Conservation (phyloP, 1,140 invertebrate genomes). For the Cydia amplana region DNA sequence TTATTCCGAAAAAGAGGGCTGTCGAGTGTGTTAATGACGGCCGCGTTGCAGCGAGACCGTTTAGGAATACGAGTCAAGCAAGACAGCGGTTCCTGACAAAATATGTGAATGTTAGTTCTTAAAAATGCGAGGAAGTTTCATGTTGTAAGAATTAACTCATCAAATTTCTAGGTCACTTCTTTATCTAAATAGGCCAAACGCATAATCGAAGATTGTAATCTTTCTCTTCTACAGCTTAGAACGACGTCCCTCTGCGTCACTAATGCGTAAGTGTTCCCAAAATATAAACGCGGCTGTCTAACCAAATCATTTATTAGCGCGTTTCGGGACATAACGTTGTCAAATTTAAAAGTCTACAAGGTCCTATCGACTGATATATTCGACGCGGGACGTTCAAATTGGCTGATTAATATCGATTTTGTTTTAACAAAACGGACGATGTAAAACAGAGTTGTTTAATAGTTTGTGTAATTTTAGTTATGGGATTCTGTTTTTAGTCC, state of each 20-base stretch:
- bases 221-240: background rate
- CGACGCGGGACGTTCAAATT: background rate
- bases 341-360: background rate
- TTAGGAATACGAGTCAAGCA: too few relatives aligned
- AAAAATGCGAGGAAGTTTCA: too few relatives aligned
- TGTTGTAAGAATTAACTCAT: too few relatives aligned
- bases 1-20: too few relatives aligned
- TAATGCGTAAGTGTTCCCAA: conserved; percentile 45
- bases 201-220: background rate
- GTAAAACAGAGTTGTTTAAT: conserved; percentile 13
- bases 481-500: background rate
- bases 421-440: conserved; percentile 16
- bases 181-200: background rate
- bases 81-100: too few relatives aligned
- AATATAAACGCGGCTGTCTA: conserved; percentile 60
- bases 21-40: too few relatives aligned
- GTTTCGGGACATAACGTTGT: conserved; percentile 34
- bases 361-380: background rate
- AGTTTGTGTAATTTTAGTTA: background rate
- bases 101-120: too few relatives aligned
- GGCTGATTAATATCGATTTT: conserved; percentile 27
- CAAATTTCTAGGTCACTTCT: too few relatives aligned
- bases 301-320: conserved; percentile 53
- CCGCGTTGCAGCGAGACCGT: too few relatives aligned
- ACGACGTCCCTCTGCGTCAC: conserved; percentile 41